Base-by-base conservation (phyloP, 2,888 invertebrate species). In the Netelia fuscicornis region DNA sequence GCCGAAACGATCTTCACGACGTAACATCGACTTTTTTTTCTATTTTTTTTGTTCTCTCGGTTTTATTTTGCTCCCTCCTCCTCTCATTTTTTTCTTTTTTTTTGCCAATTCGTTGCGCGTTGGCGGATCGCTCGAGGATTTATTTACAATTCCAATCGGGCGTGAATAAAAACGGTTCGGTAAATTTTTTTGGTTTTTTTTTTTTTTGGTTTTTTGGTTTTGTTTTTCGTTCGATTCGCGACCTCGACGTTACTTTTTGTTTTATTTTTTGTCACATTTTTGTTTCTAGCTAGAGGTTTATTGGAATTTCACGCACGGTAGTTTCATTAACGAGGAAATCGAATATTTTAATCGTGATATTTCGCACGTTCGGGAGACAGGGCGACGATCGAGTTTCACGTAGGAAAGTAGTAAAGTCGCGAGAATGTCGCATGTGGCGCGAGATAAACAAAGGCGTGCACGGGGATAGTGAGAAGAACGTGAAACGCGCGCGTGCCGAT, bases 91-190 rank as follows among this genome's bases (percentile, higher is more conserved):
- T 56, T 25, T 48, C 20, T 17, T 54, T 44, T 62, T 17, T 17
- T 17, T 17, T 17, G 17, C 17, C 75, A 25, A 68, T 52, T 70
- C 48, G 56, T 64, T 62, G 56, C 54, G 81, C 76, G 82, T 77
- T 20, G 77, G 82, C 48, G 77, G 71, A 77, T 67, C 56, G 20
- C 30, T 58, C 30, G 62, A 56, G 37, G 10, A 44, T 30, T 60
- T 70, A 81, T 82, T 77, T 82, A 52, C 71, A 82, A 82, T 82
- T 82, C 82, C 65, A 77, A 82, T 25, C 65, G 60, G 71, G n/a
- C 77, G 25, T 52, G 65, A 77, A 71, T 71, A 70, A 72, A 20
- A 62, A 25, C 58, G 60, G 60, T 72, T 20, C 3, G n/a, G 37
- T 25, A 10, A 37, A n/a, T 48, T 52, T 60, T 62, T 44, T 44